phyloP scores from a whole-genome alignment of 2,113 vertebrate species.

The Trogon melanurus region DNA sequence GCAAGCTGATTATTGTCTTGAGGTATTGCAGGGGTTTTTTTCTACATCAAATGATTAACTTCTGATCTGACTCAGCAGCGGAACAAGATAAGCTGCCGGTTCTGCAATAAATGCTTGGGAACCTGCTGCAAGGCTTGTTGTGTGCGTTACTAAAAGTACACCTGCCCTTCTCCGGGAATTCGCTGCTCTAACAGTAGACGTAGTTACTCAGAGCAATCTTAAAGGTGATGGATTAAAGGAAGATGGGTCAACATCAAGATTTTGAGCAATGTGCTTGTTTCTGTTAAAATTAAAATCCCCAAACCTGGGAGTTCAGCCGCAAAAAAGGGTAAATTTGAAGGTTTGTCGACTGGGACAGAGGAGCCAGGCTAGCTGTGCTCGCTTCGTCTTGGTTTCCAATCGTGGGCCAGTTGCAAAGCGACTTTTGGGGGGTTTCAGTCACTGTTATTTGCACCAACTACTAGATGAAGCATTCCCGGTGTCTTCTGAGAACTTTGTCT shows the following conservation, averaged over 20 bases:
- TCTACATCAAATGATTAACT: neutral
- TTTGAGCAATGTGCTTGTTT: neutral
- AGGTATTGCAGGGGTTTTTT: neutral
- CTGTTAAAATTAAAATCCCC: neutral
- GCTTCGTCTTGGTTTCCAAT: neutral
- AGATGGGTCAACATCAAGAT: neutral
- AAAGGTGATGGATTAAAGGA: neutral
- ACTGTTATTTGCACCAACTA: fast-evolving
- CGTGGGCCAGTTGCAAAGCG: neutral
- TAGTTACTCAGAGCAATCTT: neutral
- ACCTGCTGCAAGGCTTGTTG: neutral
- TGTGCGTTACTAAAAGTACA: fast-evolving
- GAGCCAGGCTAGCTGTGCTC: fast-evolving
- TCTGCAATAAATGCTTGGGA: neutral
- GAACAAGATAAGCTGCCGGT: neutral
- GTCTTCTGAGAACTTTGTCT: neutral
- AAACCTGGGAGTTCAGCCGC: neutral
- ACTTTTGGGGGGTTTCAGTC: neutral
- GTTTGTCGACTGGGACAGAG: fast-evolving
- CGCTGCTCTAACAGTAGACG: neutral
- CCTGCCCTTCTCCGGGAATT: neutral
- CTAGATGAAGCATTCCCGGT: neutral
- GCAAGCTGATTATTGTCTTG: neutral
- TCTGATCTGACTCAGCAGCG: neutral
- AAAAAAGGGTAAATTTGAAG: fast-evolving